Conservation (phyloP, 2,113 vertebrate genomes). For the Chaenocephalus aceratus region DNA sequence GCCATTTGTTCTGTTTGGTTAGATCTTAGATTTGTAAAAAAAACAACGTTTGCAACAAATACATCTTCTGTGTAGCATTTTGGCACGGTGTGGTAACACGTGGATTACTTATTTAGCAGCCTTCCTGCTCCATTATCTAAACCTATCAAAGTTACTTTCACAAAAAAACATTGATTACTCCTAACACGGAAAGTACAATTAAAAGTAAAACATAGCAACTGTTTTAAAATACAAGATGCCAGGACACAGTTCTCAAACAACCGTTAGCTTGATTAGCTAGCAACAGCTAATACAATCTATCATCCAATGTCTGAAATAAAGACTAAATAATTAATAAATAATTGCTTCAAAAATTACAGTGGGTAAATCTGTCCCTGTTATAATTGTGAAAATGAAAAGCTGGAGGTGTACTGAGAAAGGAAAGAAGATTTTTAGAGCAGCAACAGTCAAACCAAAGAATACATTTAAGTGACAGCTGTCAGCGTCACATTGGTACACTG, state of each 20-base stretch:
- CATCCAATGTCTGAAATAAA: not conserved
- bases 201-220: not conserved
- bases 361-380: not conserved
- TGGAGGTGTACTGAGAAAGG: not conserved
- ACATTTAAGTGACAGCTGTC: constrained; percentile 58
- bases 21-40: too few relatives aligned
- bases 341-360: not conserved
- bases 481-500: constrained; percentile 25
- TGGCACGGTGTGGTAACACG: too few relatives aligned
- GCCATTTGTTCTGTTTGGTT: too few relatives aligned
- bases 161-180: too few relatives aligned
- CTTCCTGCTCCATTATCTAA: too few relatives aligned
- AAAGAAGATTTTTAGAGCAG: not conserved
- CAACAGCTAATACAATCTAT: not conserved
- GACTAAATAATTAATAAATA: too few relatives aligned
- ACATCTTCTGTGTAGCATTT: too few relatives aligned
- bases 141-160: too few relatives aligned
- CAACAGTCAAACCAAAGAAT: constrained; percentile 27
- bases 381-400: not conserved
- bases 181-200: not conserved
- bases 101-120: too few relatives aligned
- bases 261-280: not conserved
- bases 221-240: not conserved
- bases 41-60: too few relatives aligned
- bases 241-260: not conserved